phyloP scores from a whole-genome alignment of 2,888 invertebrate species.

The Cheilosia urbana region DNA sequence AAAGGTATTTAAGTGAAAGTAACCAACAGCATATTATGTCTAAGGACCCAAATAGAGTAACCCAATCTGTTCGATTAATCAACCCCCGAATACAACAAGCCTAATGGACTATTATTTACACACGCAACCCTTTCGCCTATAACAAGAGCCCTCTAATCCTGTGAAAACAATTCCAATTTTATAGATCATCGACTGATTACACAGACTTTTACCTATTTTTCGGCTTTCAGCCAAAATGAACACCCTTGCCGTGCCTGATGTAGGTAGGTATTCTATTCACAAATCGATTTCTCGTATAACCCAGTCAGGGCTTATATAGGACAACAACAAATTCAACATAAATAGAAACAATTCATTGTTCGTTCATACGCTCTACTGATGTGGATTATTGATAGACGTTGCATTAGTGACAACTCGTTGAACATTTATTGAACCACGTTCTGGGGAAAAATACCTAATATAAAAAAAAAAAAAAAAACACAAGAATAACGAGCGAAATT shows the following conservation, averaged over 20 bases:
- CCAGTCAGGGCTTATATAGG: conserved; percentile 46
- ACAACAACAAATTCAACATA: conserved; percentile 48
- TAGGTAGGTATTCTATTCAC: not conserved
- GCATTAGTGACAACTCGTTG: conserved; percentile 67
- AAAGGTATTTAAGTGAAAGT: not conserved
- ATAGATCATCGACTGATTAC: conserved; percentile 63
- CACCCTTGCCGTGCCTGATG: not conserved
- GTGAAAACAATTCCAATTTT: conserved; percentile 66
- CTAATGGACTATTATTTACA: conserved; percentile 58
- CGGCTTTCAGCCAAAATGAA: conserved; percentile 38
- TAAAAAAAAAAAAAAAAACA: not conserved
- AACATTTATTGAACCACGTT: conserved; percentile 43
- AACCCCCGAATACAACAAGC: conserved; percentile 29
- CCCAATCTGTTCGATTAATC: conserved; percentile 48
- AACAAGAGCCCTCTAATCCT: conserved; percentile 40
- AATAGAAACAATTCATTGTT: conserved; percentile 67
- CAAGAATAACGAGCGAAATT: not conserved
- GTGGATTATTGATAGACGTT: conserved; percentile 70
- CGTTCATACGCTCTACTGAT: conserved; percentile 67
- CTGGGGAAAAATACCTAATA: not conserved
- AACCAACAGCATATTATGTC: conserved; percentile 10
- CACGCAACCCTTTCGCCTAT: conserved; percentile 34
- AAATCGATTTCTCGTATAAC: conserved; percentile 56
- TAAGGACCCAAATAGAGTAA: not conserved
- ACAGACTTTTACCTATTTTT: conserved; percentile 42